Conservation (phyloP, 2,888 invertebrate species). For the Gibbula magus region DNA sequence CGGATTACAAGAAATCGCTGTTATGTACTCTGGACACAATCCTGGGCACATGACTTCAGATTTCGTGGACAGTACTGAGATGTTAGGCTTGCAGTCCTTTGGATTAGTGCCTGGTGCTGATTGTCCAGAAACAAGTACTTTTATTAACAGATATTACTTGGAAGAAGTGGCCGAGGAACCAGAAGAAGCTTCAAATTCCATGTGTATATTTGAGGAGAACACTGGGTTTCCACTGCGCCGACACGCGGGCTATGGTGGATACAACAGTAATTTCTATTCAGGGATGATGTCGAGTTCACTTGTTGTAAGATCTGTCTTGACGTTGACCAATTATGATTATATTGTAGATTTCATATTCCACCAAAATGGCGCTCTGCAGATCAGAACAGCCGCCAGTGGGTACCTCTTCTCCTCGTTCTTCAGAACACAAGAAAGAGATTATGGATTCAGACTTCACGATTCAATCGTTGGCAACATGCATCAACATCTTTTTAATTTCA, state of each 20-base stretch:
- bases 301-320: slow-evolving; percentile 54
- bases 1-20: slow-evolving; percentile 64
- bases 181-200: slow-evolving; percentile 37
- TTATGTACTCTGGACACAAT: slow-evolving; percentile 59
- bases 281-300: slow-evolving; percentile 60
- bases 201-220: slow-evolving; percentile 68
- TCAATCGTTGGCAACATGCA: slow-evolving; percentile 61
- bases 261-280: slow-evolving; percentile 50
- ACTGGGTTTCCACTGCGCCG: slow-evolving; percentile 62
- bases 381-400: slow-evolving; percentile 59
- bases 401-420: slow-evolving; percentile 56
- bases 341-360: slow-evolving; percentile 68
- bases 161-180: slow-evolving; percentile 32
- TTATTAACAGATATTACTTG: slow-evolving; percentile 40
- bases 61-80: slow-evolving; percentile 57
- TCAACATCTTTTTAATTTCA: slow-evolving; percentile 66
- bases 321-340: slow-evolving; percentile 68
- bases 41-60: slow-evolving; percentile 51
- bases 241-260: slow-evolving; percentile 47
- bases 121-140: slow-evolving; percentile 65
- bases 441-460: slow-evolving; percentile 56
- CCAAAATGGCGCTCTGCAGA: slow-evolving; percentile 63
- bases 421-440: slow-evolving; percentile 42
- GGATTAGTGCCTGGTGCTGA: slow-evolving; percentile 64
- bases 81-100: slow-evolving; percentile 52